Percentiles rank a stretch among this genome's conserved stretches.
phyloP scores from a whole-genome alignment of 2,797 vertebrate species.

The Otus scops region DNA sequence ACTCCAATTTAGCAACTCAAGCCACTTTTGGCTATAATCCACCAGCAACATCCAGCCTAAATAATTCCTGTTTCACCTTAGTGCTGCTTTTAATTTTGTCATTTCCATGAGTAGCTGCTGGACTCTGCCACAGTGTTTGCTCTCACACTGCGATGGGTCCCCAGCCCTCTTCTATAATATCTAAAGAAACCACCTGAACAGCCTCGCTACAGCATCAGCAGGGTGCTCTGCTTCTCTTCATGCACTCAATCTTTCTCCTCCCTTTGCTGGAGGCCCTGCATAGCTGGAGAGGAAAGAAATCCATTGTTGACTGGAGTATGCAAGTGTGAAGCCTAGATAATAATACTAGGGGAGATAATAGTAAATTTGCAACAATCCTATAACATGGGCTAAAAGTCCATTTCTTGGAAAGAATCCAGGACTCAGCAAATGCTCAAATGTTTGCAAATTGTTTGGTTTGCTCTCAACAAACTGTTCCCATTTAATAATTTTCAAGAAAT shows the following conservation, averaged over 20 bases:
- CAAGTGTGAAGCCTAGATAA: not conserved
- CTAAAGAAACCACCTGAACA: not conserved
- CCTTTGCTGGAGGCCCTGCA: not conserved
- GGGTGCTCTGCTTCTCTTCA: not conserved
- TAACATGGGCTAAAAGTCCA: not conserved
- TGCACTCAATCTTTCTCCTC: not conserved
- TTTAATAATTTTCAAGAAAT: not conserved
- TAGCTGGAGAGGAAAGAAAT: not conserved
- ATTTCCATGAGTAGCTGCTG: not conserved
- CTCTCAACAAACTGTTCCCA: not conserved
- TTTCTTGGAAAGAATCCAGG: not conserved
- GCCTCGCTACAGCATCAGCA: not conserved
- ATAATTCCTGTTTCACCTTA: not conserved
- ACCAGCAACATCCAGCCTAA: not conserved
- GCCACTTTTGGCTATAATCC: not conserved
- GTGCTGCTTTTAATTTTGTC: not conserved
- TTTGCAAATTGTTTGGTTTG: not conserved
- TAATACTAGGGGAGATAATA: not conserved
- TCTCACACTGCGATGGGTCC: rapidly evolving
- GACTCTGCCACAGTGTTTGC: rapidly evolving
- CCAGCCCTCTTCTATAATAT: not conserved
- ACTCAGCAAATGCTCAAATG: not conserved
- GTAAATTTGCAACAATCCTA: not conserved
- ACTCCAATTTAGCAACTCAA: not conserved
- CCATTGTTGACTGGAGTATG: rapidly evolving